Percentiles rank a stretch among this genome's conserved stretches.
Evolutionary conservation across 2,113 vertebrate genomes (phyloP).

Genomic region (Muntiacus muntjak): DNA sequence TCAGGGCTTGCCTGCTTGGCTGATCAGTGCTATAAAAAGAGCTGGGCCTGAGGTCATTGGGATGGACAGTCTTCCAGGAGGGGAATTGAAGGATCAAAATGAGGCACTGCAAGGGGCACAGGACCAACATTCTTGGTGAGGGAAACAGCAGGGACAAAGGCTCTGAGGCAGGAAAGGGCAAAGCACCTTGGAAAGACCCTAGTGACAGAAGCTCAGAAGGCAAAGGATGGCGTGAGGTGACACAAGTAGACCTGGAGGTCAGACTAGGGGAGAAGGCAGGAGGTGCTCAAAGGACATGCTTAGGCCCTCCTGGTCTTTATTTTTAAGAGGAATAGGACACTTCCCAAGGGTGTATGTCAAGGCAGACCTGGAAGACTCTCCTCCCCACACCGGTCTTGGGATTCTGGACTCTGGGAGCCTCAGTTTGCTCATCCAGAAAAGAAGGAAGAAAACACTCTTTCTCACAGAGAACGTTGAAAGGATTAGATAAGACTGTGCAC

Average conservation of each 20-base stretch:
- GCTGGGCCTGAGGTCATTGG: not conserved
- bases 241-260: not conserved
- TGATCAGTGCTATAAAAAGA: not conserved
- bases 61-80: not conserved
- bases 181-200: slow-evolving; percentile 23
- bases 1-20: not conserved
- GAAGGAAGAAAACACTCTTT: slow-evolving; percentile 9
- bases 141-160: not conserved
- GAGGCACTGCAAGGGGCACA: not conserved
- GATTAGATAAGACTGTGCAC: not conserved
- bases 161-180: not conserved
- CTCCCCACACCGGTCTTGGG: not conserved
- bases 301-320: slow-evolving; percentile 16
- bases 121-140: slow-evolving; percentile 9
- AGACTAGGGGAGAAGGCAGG: not conserved
- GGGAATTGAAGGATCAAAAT: slow-evolving; percentile 8
- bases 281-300: not conserved
- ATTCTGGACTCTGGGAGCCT: slow-evolving; percentile 23
- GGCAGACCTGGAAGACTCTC: slow-evolving; percentile 7
- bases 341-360: not conserved
- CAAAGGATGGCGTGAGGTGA: not conserved
- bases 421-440: slow-evolving; percentile 32
- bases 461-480: not conserved
- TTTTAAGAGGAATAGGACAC: slow-evolving; percentile 29
- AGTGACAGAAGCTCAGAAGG: not conserved